These are phyloP conservation scores for Atta colombica DNA, from an alignment of 1,140 invertebrate species.

Conservation along the genomic window DNA sequence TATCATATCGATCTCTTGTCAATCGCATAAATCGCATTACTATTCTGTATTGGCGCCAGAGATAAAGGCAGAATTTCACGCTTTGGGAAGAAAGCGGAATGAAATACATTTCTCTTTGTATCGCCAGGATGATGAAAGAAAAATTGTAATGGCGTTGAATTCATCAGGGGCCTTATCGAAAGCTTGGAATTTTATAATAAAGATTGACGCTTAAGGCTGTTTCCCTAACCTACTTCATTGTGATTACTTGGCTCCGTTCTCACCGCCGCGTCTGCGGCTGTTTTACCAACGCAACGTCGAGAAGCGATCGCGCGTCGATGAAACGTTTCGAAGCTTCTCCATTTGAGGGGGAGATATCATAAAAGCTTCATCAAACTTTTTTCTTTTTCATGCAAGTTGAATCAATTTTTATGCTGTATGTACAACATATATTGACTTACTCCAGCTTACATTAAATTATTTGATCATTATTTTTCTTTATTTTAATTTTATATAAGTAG, in stretches of 20 bases:
- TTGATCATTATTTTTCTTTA: background rate
- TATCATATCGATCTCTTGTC: background rate
- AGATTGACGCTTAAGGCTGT: background rate
- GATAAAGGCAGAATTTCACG: background rate
- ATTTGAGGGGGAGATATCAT: background rate
- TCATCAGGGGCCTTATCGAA: background rate
- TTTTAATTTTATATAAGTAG: background rate
- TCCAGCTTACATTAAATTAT: background rate
- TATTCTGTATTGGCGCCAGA: background rate
- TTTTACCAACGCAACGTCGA: constrained; percentile 46
- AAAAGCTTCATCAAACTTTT: background rate
- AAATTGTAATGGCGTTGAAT: background rate
- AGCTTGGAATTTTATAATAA: background rate
- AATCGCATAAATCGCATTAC: no score
- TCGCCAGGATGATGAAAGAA: background rate
- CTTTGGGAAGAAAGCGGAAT: background rate
- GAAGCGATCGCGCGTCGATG: background rate
- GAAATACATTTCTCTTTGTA: background rate
- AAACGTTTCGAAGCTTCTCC: background rate
- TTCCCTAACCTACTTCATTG: constrained; percentile 35
- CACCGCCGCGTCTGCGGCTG: constrained; percentile 3
- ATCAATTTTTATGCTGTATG: constrained; percentile 1
- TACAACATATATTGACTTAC: background rate
- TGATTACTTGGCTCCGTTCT: background rate
- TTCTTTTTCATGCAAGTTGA: background rate